Evolutionary conservation across 2,113 vertebrate species (phyloP).

Genomic region (Gymnocephalus cernua): DNA sequence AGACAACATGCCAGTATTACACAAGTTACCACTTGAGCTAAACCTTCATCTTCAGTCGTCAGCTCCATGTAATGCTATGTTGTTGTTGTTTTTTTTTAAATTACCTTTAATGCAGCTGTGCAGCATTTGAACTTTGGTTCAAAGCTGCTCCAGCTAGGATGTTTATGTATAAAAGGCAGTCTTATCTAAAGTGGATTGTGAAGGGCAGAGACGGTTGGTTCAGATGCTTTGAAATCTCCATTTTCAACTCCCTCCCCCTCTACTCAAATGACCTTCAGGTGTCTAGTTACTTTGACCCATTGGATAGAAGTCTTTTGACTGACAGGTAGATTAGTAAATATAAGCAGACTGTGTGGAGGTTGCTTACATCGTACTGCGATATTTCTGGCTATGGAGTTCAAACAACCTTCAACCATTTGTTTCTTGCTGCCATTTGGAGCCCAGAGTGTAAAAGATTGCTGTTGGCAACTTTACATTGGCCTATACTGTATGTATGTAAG

Average conservation of each 20-base stretch:
- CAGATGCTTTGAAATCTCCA: background rate
- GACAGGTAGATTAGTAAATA: conserved; percentile 5
- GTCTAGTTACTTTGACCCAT: conserved; percentile 6
- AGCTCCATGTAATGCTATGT: background rate
- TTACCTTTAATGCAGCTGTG: background rate
- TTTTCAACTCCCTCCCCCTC: background rate
- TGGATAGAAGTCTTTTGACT: background rate
- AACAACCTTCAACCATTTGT: background rate
- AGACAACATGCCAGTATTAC: background rate
- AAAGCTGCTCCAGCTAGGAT: conserved; percentile 7
- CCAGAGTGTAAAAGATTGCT: background rate
- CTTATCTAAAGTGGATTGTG: conserved; percentile 26
- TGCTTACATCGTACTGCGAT: background rate
- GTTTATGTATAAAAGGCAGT: background rate
- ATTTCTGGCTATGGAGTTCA: background rate
- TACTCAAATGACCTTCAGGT: background rate
- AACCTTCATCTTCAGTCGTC: background rate
- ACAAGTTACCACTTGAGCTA: conserved; percentile 3
- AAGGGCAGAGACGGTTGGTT: conserved; percentile 17
- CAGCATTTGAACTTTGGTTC: background rate
- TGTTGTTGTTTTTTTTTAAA: background rate
- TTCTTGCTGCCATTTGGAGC: conserved; percentile 12
- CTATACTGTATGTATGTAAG: background rate
- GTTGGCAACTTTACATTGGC: background rate
- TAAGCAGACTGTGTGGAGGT: background rate